phyloP scores from a whole-genome alignment of 2,113 vertebrate genomes.

The Motacilla tschutschensis region DNA sequence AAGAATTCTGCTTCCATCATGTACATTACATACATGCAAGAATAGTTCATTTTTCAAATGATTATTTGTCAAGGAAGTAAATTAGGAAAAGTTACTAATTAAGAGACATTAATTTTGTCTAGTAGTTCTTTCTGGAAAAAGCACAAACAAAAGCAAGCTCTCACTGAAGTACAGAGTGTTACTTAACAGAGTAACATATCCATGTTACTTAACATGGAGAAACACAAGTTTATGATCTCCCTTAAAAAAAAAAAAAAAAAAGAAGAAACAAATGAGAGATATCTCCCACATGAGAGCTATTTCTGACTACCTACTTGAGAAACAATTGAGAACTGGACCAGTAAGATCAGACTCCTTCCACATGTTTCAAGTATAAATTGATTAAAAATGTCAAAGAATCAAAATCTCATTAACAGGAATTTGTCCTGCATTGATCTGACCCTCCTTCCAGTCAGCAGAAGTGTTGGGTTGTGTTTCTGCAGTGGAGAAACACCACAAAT shows the following conservation, averaged over 20 bases:
- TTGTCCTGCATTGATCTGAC: constrained; percentile 42
- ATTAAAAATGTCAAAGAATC: constrained; percentile 56
- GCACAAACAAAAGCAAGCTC: not conserved
- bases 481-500: not conserved
- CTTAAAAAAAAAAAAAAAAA: not conserved
- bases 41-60: not conserved
- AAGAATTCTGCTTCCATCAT: not conserved
- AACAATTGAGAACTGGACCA: constrained; percentile 18
- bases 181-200: no score
- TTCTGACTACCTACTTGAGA: constrained; percentile 1
- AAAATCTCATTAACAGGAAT: constrained; percentile 60
- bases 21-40: not conserved
- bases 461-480: not conserved
- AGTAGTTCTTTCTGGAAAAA: not conserved
- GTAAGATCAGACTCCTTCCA: constrained; percentile 31
- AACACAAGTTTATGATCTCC: not conserved
- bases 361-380: constrained; percentile 23
- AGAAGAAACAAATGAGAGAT: no score
- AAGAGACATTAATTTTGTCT: not conserved
- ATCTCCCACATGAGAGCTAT: not conserved
- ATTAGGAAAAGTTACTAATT: not conserved
- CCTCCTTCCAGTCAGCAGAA: constrained; percentile 29
- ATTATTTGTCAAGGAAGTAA: not conserved
- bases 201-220: not conserved
- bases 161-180: not conserved